Base-by-base conservation (phyloP, 2,888 invertebrate genomes). In the Spatulosminthurus flaviceps region DNA sequence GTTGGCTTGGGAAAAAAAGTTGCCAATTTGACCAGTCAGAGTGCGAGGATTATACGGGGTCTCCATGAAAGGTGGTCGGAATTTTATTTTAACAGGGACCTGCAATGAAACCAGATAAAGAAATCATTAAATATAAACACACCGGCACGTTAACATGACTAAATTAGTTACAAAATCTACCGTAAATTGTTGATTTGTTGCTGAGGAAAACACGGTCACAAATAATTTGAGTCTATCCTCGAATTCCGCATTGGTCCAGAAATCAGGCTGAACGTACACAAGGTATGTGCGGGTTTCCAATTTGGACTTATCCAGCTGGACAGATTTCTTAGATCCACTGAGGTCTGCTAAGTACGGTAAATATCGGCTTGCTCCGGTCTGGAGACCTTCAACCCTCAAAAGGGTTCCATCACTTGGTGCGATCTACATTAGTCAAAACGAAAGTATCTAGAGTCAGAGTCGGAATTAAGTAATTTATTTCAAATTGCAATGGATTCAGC, bases 151-250 rank as follows among this genome's bases (percentile, higher is more conserved):
- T n/a, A n/a, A n/a, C n/a, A n/a, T n/a, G n/a, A n/a, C n/a, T n/a
- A n/a, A n/a, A n/a, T n/a, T n/a, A n/a, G n/a, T n/a, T n/a, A n/a
- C n/a, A 22, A 24, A 28, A 72, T 76, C 29, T 77, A 82, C 81
- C 69, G 78, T 79, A 4, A 83, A 42, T 1, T 74, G 80, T 67
- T 83, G 83, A 29, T 81, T 79, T 0, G 83, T 83, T 5, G 51
- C 71, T 13, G 72, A 66, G n/a, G 81, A 82, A 21, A 80, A 42
- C 1, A 83, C 67, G 42, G 81, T 81, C 1, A 83, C 79, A n/a
- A 71, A 60, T 2, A 82, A 60, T 16, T 80, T 67, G 1, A 74
- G n/a, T 16, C 28, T 79, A 11, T 79, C 69, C n/a, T 78, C 78
- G 21, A 66, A 41, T n/a, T 79, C 79, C 9, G 74, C 43, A 22